Percentiles rank a stretch among this genome's conserved stretches.
Evolutionary conservation across 1,140 invertebrate species (phyloP).

Genomic region (Eumaeus atala): DNA sequence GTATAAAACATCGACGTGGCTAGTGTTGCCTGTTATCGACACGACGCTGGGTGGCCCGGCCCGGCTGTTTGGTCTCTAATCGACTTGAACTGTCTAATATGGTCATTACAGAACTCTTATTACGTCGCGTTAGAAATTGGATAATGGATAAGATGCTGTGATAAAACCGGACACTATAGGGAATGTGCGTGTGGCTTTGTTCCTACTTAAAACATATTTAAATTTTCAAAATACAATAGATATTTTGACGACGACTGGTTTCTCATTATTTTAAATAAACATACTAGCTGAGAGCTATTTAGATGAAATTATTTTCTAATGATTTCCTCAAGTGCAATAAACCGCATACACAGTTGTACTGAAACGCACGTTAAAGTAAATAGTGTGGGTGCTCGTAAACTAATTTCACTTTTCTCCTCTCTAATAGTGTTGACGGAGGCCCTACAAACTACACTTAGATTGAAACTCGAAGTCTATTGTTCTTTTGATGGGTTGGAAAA

Average conservation of each 20-base stretch:
- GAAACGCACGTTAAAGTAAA: constrained; percentile 1
- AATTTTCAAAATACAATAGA: too few relatives aligned
- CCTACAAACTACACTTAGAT: constrained; percentile 7
- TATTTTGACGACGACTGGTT: too few relatives aligned
- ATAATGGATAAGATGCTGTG: constrained; percentile 5
- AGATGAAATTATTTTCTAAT: too few relatives aligned
- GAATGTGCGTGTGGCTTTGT: background rate
- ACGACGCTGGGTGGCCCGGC: constrained; percentile 49
- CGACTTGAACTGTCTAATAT: constrained; percentile 31
- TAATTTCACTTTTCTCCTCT: constrained; percentile 5
- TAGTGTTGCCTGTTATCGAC: constrained; percentile 46
- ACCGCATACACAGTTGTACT: too few relatives aligned
- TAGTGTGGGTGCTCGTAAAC: background rate
- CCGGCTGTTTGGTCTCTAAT: constrained; percentile 28
- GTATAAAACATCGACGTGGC: constrained; percentile 37
- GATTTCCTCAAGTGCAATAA: too few relatives aligned
- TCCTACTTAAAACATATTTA: too few relatives aligned
- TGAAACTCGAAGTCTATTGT: constrained; percentile 7
- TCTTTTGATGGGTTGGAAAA: constrained; percentile 10
- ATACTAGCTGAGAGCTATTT: too few relatives aligned
- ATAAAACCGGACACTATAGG: background rate
- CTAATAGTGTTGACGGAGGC: background rate
- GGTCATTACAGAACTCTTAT: constrained; percentile 31
- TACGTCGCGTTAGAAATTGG: constrained; percentile 8
- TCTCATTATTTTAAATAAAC: too few relatives aligned